Conservation (phyloP, 2,888 invertebrate genomes). For the Lottia gigantea region DNA sequence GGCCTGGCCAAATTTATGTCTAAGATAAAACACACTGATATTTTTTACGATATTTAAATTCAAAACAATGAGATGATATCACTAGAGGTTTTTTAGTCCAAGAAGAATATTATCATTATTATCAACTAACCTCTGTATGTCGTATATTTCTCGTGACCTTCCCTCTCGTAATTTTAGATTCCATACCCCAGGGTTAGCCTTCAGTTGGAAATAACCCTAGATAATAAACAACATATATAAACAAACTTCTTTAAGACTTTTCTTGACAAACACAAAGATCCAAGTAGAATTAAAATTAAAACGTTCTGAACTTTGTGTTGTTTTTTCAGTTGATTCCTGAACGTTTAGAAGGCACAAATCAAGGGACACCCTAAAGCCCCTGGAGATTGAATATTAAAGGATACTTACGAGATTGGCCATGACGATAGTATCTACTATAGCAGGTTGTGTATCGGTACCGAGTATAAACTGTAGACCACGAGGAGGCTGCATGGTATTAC, state of each 20-base stretch:
- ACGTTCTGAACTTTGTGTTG: no score
- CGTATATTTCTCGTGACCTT: constrained; percentile 93
- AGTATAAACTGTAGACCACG: constrained; percentile 96
- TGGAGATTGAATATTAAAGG: neutral
- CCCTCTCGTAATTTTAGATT: constrained; percentile 88
- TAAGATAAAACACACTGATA: no score
- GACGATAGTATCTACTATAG: constrained; percentile 95
- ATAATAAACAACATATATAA: constrained; percentile 21
- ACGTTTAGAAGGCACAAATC: no score
- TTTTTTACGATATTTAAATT: no score
- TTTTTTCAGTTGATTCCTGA: no score
- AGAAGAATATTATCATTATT: no score
- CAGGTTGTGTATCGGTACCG: constrained; percentile 77
- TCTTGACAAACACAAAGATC: neutral
- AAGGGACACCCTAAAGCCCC: no score
- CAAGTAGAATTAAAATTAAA: no score
- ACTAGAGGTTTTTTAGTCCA: no score
- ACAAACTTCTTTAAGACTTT: neutral
- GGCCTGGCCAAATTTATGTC: no score
- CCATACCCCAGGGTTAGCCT: constrained; percentile 98
- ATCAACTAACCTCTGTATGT: constrained; percentile 74
- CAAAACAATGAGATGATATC: no score
- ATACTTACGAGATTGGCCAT: constrained; percentile 89
- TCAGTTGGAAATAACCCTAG: constrained; percentile 94
- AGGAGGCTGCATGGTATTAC: constrained; percentile 88